Evolutionary conservation across 2,113 vertebrate genomes (phyloP).

Genomic region (Nematolebias whitei): DNA sequence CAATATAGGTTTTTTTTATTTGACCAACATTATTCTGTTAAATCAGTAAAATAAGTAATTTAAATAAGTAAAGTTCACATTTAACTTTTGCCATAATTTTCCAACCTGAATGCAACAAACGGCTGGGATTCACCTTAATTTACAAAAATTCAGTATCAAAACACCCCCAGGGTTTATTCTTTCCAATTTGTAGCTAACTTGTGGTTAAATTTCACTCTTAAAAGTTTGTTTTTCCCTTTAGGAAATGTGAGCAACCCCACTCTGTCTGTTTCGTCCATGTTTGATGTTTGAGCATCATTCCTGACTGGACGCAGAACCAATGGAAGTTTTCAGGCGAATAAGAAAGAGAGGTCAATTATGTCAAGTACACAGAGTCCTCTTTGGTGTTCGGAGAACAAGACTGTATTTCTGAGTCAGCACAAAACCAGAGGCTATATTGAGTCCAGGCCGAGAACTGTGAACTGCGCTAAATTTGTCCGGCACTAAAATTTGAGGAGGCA

Average conservation of each 20-base stretch:
- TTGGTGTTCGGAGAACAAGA: conserved; percentile 47
- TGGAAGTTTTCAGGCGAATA: conserved; percentile 1
- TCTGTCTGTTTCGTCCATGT: neutral
- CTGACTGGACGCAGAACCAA: conserved; percentile 4
- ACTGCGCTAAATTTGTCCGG: conserved; percentile 70
- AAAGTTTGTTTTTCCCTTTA: neutral
- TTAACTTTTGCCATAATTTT: too few species aligned
- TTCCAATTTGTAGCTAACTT: too few species aligned
- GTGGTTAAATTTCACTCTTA: too few species aligned
- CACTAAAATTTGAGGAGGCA: conserved; percentile 69
- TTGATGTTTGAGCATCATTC: neutral
- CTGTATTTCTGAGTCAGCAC: conserved; percentile 76
- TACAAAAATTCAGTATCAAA: too few species aligned
- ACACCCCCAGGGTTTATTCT: too few species aligned
- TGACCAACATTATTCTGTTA: too few species aligned
- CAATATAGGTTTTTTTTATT: too few species aligned
- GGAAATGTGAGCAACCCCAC: neutral
- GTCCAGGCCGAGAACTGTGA: conserved; percentile 54
- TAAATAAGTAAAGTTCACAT: too few species aligned
- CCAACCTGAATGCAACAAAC: too few species aligned
- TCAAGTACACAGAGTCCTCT: too few species aligned
- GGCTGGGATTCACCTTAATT: too few species aligned
- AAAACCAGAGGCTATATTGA: conserved; percentile 63
- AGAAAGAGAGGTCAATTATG: conserved; percentile 26
- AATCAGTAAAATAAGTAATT: too few species aligned